Conservation (phyloP, 2,888 invertebrate species). For the Ochlodes sylvanus region DNA sequence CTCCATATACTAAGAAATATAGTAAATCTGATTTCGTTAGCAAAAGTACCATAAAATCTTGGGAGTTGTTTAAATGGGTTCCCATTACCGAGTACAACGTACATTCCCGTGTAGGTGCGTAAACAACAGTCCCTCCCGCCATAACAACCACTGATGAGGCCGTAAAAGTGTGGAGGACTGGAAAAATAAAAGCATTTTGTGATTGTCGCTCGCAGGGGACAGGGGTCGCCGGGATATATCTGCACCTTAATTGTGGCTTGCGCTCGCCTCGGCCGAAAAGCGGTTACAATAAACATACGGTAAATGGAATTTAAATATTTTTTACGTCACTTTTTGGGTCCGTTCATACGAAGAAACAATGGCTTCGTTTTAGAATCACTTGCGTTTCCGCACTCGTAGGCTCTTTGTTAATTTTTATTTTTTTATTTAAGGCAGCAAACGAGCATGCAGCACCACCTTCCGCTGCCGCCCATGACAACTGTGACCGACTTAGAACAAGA, state of each 20-base stretch:
- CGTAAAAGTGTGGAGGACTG: constrained; percentile 67
- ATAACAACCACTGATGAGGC: constrained; percentile 73
- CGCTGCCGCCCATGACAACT: too few species aligned
- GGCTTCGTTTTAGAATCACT: too few species aligned
- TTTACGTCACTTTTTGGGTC: not conserved
- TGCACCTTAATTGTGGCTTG: constrained; percentile 23
- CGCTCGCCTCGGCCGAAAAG: not conserved
- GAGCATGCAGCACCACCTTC: too few species aligned
- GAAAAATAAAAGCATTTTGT: constrained; percentile 81
- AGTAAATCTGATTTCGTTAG: too few species aligned
- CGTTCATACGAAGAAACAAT: not conserved
- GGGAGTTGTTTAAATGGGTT: constrained; percentile 22
- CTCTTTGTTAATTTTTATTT: too few species aligned
- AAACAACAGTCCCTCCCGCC: constrained; percentile 56
- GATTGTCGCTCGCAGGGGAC: constrained; percentile 64
- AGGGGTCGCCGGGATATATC: constrained; percentile 39
- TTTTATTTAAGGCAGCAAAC: too few species aligned
- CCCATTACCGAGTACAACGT: constrained; percentile 16
- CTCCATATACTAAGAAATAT: too few species aligned
- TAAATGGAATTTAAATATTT: constrained; percentile 4
- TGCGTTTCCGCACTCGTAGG: too few species aligned
- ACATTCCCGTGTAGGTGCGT: constrained; percentile 48
- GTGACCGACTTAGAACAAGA: too few species aligned
- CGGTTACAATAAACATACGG: constrained; percentile 8
- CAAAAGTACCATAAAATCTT: constrained; percentile 11